Percentiles rank a stretch among this genome's conserved stretches.
These are phyloP conservation scores for Astur gentilis DNA, from an alignment of 2,113 vertebrate genomes.

Conservation along the genomic window DNA sequence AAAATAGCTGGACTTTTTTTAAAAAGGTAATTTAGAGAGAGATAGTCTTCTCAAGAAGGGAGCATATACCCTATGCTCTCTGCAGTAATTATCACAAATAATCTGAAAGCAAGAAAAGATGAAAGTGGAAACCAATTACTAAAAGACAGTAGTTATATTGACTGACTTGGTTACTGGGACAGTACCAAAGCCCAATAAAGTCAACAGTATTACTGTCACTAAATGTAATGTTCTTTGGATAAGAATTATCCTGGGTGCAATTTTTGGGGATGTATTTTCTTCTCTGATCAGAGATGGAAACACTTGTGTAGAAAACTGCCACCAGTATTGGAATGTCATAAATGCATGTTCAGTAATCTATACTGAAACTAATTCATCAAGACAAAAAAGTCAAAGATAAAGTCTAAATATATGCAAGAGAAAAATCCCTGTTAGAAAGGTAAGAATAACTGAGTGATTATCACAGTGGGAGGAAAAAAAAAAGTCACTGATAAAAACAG, in stretches of 20 bases:
- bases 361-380: not conserved
- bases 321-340: not conserved
- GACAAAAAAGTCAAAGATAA: not conserved
- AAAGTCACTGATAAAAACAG: not conserved
- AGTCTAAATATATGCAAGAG: not conserved
- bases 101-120: not conserved
- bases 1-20: not conserved
- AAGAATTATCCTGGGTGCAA: not conserved
- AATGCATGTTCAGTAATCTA: not conserved
- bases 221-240: not conserved
- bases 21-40: not conserved
- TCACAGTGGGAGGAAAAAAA: not conserved
- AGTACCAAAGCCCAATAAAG: not conserved
- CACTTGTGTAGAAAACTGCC: not conserved
- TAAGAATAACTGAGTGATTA: not conserved
- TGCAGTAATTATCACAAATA: not conserved
- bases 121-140: not conserved
- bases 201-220: not conserved
- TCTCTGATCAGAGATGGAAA: not conserved
- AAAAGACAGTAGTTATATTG: not conserved
- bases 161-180: not conserved
- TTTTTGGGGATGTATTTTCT: not conserved
- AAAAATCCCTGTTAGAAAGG: not conserved
- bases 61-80: not conserved
- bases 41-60: not conserved